phyloP scores from a whole-genome alignment of 2,888 invertebrate genomes.

The Gymnoscelis rufifasciata region DNA sequence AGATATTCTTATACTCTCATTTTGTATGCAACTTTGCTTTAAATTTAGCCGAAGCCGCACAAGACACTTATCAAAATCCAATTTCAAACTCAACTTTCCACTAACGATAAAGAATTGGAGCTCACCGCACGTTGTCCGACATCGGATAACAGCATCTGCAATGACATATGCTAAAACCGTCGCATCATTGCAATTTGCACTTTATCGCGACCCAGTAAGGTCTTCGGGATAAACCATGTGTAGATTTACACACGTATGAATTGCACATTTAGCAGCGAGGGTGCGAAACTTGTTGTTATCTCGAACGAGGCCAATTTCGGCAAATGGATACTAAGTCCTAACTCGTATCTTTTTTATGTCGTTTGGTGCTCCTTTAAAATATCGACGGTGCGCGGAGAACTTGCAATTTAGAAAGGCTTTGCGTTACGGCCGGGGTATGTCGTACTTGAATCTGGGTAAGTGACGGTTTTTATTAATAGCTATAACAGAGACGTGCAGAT shows the following conservation, averaged over 20 bases:
- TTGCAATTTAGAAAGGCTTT: slow-evolving; percentile 74
- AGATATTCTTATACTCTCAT: too few species aligned
- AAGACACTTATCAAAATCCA: slow-evolving; percentile 10
- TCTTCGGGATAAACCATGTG: slow-evolving; percentile 24
- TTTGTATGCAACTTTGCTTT: too few species aligned
- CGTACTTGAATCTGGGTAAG: slow-evolving; percentile 25
- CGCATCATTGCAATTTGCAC: slow-evolving; percentile 23
- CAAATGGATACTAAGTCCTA: slow-evolving; percentile 80
- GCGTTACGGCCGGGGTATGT: slow-evolving; percentile 50
- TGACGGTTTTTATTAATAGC: slow-evolving; percentile 26
- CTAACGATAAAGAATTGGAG: slow-evolving; percentile 51
- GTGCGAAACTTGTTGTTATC: slow-evolving; percentile 79
- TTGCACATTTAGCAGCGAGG: slow-evolving; percentile 76
- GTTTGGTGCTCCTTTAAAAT: slow-evolving; percentile 69
- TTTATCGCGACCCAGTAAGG: slow-evolving; percentile 5
- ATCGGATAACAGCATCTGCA: slow-evolving; percentile 65
- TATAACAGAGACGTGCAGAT: slow-evolving; percentile 13
- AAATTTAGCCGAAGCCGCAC: neutral
- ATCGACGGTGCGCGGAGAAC: slow-evolving; percentile 61
- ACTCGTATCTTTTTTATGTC: slow-evolving; percentile 75
- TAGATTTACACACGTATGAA: slow-evolving; percentile 72
- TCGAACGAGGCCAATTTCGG: slow-evolving; percentile 76
- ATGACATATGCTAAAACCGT: slow-evolving; percentile 60
- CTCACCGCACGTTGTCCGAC: slow-evolving; percentile 58
- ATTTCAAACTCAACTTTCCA: slow-evolving; percentile 32